These are phyloP conservation scores for Leptopilina syphax DNA, from an alignment of 2,888 invertebrate species.

Conservation along the genomic window DNA sequence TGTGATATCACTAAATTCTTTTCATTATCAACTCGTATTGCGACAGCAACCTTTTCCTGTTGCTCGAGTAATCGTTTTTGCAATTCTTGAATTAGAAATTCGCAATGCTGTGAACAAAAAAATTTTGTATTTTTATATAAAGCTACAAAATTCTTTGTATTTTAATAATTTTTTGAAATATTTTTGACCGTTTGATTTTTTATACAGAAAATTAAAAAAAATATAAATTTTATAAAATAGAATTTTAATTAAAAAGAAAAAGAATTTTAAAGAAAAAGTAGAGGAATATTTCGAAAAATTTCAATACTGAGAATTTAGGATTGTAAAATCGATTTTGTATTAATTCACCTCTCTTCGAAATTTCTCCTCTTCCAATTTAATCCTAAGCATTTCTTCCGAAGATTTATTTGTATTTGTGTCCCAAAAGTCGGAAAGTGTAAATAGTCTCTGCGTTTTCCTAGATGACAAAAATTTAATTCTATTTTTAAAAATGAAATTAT, in stretches of 20 bases:
- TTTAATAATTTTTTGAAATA: too few relatives aligned
- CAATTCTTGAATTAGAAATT: constrained; percentile 85
- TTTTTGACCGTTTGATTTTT: too few relatives aligned
- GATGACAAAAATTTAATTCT: constrained; percentile 19
- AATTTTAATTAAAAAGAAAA: too few relatives aligned
- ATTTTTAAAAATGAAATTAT: constrained; percentile 4
- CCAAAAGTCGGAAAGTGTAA: constrained; percentile 84
- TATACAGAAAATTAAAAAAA: too few relatives aligned
- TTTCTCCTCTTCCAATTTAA: constrained; percentile 86
- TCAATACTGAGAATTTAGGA: constrained; percentile 31
- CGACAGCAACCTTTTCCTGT: constrained; percentile 88
- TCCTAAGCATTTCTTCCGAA: constrained; percentile 69
- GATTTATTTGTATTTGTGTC: constrained; percentile 76
- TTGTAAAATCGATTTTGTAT: constrained; percentile 16
- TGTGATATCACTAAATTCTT: constrained; percentile 85
- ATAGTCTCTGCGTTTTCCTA: constrained; percentile 67
- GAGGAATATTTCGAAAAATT: neutral
- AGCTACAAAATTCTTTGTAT: too few relatives aligned
- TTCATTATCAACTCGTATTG: constrained; percentile 85
- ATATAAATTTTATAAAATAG: too few relatives aligned
- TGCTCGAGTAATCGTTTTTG: constrained; percentile 86
- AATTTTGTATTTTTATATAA: constrained; percentile 46
- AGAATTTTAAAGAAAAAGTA: too few relatives aligned
- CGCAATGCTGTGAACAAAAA: constrained; percentile 82
- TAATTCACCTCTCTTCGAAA: constrained; percentile 83